Percentiles rank a stretch among this genome's conserved stretches.
Conservation (phyloP, 2,113 vertebrate genomes). For the Callaeas wilsoni region DNA sequence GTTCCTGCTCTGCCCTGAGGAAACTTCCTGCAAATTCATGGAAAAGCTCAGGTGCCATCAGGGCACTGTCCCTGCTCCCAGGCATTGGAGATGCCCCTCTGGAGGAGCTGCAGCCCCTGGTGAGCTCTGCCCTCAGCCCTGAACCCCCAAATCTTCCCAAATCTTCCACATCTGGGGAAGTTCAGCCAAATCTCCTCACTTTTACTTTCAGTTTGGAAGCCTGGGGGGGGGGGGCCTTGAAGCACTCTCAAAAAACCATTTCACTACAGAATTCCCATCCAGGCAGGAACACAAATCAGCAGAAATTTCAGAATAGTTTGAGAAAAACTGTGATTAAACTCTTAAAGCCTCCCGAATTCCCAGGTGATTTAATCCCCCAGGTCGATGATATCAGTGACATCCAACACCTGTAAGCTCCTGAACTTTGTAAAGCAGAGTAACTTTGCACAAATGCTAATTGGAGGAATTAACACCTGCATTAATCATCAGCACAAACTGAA, state of each 20-base stretch:
- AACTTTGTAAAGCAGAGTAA: not conserved
- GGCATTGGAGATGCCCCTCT: not conserved
- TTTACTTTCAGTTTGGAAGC: not conserved
- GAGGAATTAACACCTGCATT: not conserved
- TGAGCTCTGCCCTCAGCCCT: not conserved
- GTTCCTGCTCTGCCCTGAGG: not conserved
- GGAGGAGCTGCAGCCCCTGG: not conserved
- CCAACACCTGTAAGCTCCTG: not conserved
- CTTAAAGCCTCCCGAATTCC: not conserved
- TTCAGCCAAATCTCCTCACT: not conserved
- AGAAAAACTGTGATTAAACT: not conserved
- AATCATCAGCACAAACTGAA: not conserved
- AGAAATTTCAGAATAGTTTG: not conserved
- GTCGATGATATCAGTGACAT: not conserved
- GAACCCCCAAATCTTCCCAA: not conserved
- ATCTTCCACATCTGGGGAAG: not conserved
- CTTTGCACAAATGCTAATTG: not conserved
- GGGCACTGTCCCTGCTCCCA: not conserved
- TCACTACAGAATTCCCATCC: not conserved
- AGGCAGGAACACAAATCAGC: not conserved
- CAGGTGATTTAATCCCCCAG: not conserved
- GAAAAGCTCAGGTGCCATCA: not conserved
- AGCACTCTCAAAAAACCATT: not conserved
- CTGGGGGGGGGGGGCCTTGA: not conserved
- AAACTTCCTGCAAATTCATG: not conserved